These are phyloP conservation scores for Heliconius charithonia DNA, from an alignment of 2,888 invertebrate species.

Conservation along the genomic window DNA sequence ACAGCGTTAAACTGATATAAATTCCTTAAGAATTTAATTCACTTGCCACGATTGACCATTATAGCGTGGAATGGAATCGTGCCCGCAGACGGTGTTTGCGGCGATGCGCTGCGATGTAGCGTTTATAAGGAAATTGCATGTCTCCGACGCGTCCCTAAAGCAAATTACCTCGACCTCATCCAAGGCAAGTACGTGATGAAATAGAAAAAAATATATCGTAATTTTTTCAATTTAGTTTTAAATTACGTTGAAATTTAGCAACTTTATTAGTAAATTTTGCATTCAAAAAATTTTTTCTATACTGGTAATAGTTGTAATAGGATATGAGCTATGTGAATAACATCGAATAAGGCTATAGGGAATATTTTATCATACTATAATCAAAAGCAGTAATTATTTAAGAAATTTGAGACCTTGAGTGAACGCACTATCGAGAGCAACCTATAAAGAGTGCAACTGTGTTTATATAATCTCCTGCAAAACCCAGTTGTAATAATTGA, in stretches of 20 bases:
- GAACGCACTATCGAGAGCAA: no score
- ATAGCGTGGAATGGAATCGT: slow-evolving; percentile 36
- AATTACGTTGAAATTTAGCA: not conserved
- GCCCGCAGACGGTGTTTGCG: slow-evolving; percentile 37
- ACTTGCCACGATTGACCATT: slow-evolving; percentile 11
- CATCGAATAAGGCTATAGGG: not conserved
- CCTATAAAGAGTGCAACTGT: no score
- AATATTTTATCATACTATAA: not conserved
- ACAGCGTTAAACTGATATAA: not conserved
- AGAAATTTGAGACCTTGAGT: not conserved
- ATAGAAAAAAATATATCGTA: slow-evolving; percentile 1
- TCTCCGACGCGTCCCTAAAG: slow-evolving; percentile 40
- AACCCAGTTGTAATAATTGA: no score
- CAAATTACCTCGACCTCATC: slow-evolving; percentile 33
- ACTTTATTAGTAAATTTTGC: not conserved
- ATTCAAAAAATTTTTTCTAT: not conserved
- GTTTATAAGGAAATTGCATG: slow-evolving; percentile 47
- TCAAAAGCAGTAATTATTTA: not conserved
- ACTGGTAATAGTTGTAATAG: no score
- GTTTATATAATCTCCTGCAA: no score
- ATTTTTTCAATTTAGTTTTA: slow-evolving; percentile 9
- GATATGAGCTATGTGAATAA: not conserved
- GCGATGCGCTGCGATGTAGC: slow-evolving; percentile 37
- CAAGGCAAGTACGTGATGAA: slow-evolving; percentile 19
- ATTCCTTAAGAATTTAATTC: not conserved